Conservation (phyloP, 2,888 invertebrate species). For the Tenthredo distinguenda region DNA sequence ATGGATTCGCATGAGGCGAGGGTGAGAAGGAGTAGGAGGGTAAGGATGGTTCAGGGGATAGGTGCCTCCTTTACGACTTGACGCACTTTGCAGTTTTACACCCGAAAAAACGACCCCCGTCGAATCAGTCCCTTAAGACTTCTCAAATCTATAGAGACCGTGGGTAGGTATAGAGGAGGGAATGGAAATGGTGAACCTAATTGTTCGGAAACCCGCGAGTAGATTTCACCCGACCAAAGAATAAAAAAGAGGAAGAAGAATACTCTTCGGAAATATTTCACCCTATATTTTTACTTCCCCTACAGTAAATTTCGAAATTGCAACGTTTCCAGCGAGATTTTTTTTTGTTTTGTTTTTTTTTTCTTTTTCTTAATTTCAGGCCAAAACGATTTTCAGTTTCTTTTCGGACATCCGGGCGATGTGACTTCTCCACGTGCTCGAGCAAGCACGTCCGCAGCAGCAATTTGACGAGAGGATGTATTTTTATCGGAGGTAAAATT, state of each 20-base stretch:
- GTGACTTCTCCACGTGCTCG: not conserved
- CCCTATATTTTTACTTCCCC: not conserved
- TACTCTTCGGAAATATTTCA: not conserved
- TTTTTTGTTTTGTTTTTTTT: not conserved
- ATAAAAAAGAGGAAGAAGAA: not conserved
- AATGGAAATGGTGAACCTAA: constrained; percentile 24
- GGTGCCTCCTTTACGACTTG: constrained; percentile 52
- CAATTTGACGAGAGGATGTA: not conserved
- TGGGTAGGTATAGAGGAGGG: not conserved
- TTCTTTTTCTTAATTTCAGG: not conserved
- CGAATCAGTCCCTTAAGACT: constrained; percentile 43
- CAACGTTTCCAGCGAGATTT: not conserved
- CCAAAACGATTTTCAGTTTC: constrained; percentile 9
- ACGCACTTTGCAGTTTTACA: constrained; percentile 55
- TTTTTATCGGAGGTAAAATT: not conserved
- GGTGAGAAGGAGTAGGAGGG: not conserved
- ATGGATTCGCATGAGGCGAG: constrained; percentile 35
- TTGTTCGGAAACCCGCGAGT: constrained; percentile 40
- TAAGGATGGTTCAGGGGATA: constrained; percentile 37
- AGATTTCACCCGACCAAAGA: not conserved
- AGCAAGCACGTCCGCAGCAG: not conserved
- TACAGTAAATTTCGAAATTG: not conserved
- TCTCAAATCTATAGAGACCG: constrained; percentile 28
- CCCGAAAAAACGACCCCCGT: constrained; percentile 43
- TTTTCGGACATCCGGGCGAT: not conserved